A percentile compares a stretch with the other conserved stretches of the same genome.
These are phyloP conservation scores for Hyalella azteca DNA, from an alignment of 2,888 invertebrate genomes.

Conservation along the genomic window DNA sequence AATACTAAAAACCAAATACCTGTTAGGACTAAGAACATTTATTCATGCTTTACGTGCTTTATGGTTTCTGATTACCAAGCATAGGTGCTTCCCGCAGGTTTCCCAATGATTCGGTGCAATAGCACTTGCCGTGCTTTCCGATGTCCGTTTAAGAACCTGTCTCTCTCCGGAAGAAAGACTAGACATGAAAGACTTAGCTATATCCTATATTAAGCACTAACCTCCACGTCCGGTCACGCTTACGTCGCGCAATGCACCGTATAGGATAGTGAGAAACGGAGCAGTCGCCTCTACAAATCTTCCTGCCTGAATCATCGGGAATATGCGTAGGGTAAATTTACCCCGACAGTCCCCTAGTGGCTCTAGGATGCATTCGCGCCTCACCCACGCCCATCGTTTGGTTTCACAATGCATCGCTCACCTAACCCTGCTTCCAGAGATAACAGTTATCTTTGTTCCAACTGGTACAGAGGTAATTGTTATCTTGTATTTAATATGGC, in stretches of 20 bases:
- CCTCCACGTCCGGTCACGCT: too few species aligned
- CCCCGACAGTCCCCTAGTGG: background rate
- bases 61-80: background rate
- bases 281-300: background rate
- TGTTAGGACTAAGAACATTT: too few species aligned
- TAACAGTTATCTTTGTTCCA: too few species aligned
- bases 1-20: too few species aligned
- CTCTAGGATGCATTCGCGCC: background rate
- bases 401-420: background rate
- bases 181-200: too few species aligned
- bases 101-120: background rate
- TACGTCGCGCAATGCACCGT: background rate
- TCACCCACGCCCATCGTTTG: background rate
- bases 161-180: background rate
- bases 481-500: too few species aligned
- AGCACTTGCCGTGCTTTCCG: slow-evolving; percentile 17
- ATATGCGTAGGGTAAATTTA: background rate
- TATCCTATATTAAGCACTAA: too few species aligned
- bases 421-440: background rate
- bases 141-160: background rate
- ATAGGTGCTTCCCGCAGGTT: slow-evolving; percentile 20
- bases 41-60: too few species aligned
- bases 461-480: too few species aligned
- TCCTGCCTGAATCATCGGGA: background rate
- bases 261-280: background rate